phyloP scores from a whole-genome alignment of 1,140 invertebrate genomes.

The Drosophila novamexicana region DNA sequence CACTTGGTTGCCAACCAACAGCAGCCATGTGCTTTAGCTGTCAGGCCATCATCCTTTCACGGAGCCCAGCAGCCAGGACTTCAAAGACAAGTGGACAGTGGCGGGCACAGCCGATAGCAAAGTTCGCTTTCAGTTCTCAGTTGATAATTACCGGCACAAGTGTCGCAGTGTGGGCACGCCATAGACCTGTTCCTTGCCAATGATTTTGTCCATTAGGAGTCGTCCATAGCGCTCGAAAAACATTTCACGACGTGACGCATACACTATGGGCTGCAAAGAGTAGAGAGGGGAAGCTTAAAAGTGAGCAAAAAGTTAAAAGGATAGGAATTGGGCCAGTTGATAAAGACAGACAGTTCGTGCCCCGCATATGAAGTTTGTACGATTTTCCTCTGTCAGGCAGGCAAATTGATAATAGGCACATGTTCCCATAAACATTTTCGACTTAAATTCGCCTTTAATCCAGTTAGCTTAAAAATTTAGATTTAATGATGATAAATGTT shows the following conservation, averaged over 20 bases:
- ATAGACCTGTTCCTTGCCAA: constrained; percentile 84
- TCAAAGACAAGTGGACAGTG: constrained; percentile 42
- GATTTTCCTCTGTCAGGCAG: not conserved
- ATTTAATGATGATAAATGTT: no score
- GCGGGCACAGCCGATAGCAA: constrained; percentile 14
- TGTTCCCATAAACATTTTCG: not conserved
- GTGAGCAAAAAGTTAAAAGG: not conserved
- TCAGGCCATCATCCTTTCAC: constrained; percentile 5
- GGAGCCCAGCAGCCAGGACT: not conserved
- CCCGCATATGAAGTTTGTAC: constrained; percentile 6
- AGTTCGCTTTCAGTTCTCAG: constrained; percentile 19
- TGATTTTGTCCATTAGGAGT: constrained; percentile 87
- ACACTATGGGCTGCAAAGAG: constrained; percentile 68
- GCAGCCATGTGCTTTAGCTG: constrained; percentile 46
- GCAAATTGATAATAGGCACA: not conserved
- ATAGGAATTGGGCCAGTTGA: not conserved
- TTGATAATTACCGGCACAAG: constrained; percentile 85
- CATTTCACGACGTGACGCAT: constrained; percentile 85
- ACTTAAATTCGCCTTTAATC: not conserved
- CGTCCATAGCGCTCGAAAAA: constrained; percentile 88
- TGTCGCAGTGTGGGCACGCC: constrained; percentile 86
- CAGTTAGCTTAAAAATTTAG: no score
- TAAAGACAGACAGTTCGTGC: not conserved
- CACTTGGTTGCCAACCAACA: constrained; percentile 53
- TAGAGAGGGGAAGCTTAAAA: not conserved